A percentile compares a stretch with the other conserved stretches of the same genome.
phyloP scores from a whole-genome alignment of 1,140 invertebrate genomes.

The Pentalonia nigronervosa region DNA sequence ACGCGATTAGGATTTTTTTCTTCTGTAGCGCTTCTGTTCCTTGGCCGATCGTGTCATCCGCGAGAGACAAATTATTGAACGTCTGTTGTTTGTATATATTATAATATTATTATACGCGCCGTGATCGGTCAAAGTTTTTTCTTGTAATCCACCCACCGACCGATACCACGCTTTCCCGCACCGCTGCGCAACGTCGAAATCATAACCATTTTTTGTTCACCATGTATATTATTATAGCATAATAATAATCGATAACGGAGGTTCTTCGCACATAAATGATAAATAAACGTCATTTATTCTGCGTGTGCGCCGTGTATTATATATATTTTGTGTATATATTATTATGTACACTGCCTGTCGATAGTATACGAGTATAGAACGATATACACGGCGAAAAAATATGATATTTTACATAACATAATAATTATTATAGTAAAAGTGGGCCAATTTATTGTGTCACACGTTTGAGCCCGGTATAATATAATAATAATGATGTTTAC shows the following conservation, averaged over 20 bases:
- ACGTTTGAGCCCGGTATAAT: background rate
- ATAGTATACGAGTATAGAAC: background rate
- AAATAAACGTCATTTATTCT: background rate
- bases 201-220: background rate
- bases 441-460: slow-evolving; percentile 21
- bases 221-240: background rate
- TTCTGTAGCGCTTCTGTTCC: background rate
- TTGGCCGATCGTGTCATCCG: background rate
- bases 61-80: background rate
- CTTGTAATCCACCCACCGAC: background rate
- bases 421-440: background rate
- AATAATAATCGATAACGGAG: background rate
- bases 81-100: background rate
- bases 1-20: background rate
- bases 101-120: background rate
- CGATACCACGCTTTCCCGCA: background rate
- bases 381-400: background rate
- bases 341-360: background rate
- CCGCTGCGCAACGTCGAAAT: background rate
- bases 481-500: background rate
- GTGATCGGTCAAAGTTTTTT: background rate
- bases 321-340: background rate
- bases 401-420: background rate
- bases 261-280: background rate
- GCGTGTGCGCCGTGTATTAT: background rate